Evolutionary conservation across 2,888 invertebrate species (phyloP), one percentile per base, ranked within the genome.

Genomic region (Nemotelus pantherinus): DNA sequence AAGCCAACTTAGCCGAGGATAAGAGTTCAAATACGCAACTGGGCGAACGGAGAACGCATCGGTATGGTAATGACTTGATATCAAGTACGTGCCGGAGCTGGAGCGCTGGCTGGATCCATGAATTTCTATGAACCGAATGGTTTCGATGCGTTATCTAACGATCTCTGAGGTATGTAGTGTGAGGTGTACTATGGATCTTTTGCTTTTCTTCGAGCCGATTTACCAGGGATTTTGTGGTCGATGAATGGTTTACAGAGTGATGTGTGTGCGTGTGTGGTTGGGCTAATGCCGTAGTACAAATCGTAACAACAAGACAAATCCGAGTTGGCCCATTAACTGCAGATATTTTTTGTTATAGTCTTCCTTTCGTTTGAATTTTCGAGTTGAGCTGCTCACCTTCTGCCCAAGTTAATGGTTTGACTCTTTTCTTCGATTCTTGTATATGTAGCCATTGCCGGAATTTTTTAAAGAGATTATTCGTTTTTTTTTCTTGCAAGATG

Each of bases 41-140:
- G 7, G 53, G 68, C 7, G 68, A 50, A 43, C 25, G 25, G 25
- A 25, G 25, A 25, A 5, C 70, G 53, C 55, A 55, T 70, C 53
- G 55, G 70, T 70, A 70, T 70, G 70, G 55, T 63, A 74, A 74
- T 74, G 63, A 74, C 74, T 72, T 71, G 45, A 41, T 60, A 74
- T 60, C 48, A 47, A 74, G 74, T 48, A 74, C 74, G 74, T 74
- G 74, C 25, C 25, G 25, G 25, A 25, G 25, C 25, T 25, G 25
- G 25, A 25, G 0, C 25, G 25, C 63, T 63, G 60, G 74, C 63
- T 74, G 41, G 63, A 63, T 39, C 39, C 50, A 43, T 74, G 44
- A 48, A 74, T 74, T 57, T 60, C 47, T 25, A 25, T 48, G 57
- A 74, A 74, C 74, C 25, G 43, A 55, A 55, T 55, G 70, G 70